phyloP scores from a whole-genome alignment of 2,888 invertebrate species.

The Drosophila stalkeri region DNA sequence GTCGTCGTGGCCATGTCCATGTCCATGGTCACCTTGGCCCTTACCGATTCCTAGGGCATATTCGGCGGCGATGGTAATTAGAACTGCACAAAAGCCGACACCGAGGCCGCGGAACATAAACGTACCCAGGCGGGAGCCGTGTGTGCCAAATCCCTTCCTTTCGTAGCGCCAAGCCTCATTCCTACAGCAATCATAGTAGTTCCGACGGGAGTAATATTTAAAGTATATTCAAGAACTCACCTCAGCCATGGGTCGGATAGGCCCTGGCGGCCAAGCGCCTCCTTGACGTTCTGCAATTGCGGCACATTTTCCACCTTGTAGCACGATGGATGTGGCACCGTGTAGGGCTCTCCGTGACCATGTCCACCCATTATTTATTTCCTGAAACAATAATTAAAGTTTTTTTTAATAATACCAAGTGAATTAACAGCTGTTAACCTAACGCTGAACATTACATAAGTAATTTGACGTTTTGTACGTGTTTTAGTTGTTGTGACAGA shows the following conservation, averaged over 20 bases:
- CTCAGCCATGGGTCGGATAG: conserved; percentile 95
- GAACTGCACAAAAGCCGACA: conserved; percentile 87
- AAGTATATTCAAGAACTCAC: conserved; percentile 83
- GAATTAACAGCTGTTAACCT: conserved; percentile 41
- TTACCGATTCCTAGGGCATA: conserved; percentile 83
- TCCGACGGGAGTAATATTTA: neutral
- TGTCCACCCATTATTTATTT: conserved; percentile 86
- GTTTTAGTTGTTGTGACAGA: neutral
- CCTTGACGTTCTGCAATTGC: conserved; percentile 88
- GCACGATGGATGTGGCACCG: conserved; percentile 89
- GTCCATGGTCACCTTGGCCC: conserved; percentile 84
- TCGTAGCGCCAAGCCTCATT: conserved; percentile 94
- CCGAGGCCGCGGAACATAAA: conserved; percentile 89
- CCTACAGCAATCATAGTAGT: conserved; percentile 83
- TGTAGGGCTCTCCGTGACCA: conserved; percentile 87
- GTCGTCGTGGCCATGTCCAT: conserved; percentile 67
- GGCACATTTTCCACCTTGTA: conserved; percentile 91
- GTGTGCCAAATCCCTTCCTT: conserved; percentile 87
- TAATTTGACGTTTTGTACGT: conserved; percentile 18
- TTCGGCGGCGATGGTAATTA: conserved; percentile 86
- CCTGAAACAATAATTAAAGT: conserved; percentile 17
- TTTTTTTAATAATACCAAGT: conserved; percentile 4
- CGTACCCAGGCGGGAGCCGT: conserved; percentile 83
- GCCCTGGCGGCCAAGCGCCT: conserved; percentile 89
- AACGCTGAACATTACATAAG: conserved; percentile 66